phyloP scores from a whole-genome alignment of 2,113 vertebrate genomes.

The Pseudonaja textilis region DNA sequence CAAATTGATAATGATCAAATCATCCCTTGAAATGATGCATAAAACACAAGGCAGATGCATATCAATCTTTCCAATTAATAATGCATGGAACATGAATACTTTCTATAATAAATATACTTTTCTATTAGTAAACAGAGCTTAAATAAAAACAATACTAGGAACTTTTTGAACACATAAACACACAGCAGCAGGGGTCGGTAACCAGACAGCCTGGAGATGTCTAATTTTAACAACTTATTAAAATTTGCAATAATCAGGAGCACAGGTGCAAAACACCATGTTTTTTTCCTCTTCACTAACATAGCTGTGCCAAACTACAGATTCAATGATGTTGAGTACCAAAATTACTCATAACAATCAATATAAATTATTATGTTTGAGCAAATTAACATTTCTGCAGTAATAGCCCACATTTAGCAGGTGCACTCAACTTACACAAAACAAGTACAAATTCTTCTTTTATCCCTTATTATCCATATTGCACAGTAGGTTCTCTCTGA shows the following conservation, averaged over 20 bases:
- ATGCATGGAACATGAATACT: background rate
- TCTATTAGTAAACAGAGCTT: background rate
- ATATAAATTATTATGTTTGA: slow-evolving; percentile 42
- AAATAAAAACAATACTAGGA: background rate
- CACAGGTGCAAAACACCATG: slow-evolving; percentile 26
- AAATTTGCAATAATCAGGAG: slow-evolving; percentile 32
- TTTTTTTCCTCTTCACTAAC: slow-evolving; percentile 22
- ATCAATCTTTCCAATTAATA: background rate
- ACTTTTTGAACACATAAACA: slow-evolving; percentile 3
- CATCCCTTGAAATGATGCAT: background rate
- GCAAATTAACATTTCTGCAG: slow-evolving; percentile 35
- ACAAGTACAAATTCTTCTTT: slow-evolving; percentile 9
- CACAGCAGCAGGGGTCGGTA: background rate
- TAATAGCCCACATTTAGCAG: slow-evolving; percentile 31
- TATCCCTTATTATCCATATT: slow-evolving; percentile 17
- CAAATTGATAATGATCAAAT: background rate
- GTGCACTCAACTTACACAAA: slow-evolving; percentile 36
- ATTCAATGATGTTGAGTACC: slow-evolving; percentile 16
- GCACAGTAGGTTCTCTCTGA: slow-evolving; percentile 26
- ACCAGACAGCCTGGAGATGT: slow-evolving; percentile 2
- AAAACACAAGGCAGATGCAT: background rate
- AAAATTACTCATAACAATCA: slow-evolving; percentile 39
- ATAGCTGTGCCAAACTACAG: slow-evolving; percentile 29
- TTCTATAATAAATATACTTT: background rate
- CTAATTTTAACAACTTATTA: slow-evolving; percentile 11